Conservation (phyloP, 2,888 invertebrate genomes). For the Eristalis intricaria region DNA sequence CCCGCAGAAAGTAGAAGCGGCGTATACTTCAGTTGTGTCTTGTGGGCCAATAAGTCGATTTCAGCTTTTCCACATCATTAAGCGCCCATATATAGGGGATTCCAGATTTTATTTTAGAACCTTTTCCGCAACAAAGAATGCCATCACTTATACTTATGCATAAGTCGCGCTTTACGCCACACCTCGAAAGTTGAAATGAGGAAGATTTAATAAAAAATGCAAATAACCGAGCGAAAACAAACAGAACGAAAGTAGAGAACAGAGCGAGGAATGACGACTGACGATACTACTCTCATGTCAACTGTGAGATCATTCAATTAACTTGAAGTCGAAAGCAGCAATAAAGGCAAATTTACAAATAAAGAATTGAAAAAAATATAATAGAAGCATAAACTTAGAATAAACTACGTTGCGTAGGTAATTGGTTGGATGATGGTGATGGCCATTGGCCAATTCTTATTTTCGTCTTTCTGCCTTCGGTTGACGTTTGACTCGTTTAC, state of each 20-base stretch:
- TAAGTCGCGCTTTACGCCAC: conserved; percentile 50
- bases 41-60: conserved; percentile 51
- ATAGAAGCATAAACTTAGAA: conserved; percentile 14
- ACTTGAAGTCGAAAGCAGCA: conserved; percentile 35
- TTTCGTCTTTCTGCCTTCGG: conserved; percentile 29
- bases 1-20: conserved; percentile 29
- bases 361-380: not conserved
- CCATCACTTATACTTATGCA: not conserved
- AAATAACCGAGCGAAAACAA: conserved; percentile 18
- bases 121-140: conserved; percentile 1
- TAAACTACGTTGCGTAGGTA: conserved; percentile 36
- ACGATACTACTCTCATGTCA: conserved; percentile 21
- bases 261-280: conserved; percentile 1
- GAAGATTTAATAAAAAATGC: conserved; percentile 59
- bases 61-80: conserved; percentile 64
- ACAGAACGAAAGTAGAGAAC: not conserved
- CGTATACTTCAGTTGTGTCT: conserved; percentile 4
- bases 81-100: conserved; percentile 50
- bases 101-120: conserved; percentile 25
- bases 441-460: conserved; percentile 63
- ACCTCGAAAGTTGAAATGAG: conserved; percentile 55
- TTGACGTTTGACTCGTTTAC: conserved; percentile 56
- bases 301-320: conserved; percentile 65
- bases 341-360: conserved; percentile 3
- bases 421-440: conserved; percentile 54